Conservation (phyloP, 2,113 vertebrate genomes). For the Garra rufa region DNA sequence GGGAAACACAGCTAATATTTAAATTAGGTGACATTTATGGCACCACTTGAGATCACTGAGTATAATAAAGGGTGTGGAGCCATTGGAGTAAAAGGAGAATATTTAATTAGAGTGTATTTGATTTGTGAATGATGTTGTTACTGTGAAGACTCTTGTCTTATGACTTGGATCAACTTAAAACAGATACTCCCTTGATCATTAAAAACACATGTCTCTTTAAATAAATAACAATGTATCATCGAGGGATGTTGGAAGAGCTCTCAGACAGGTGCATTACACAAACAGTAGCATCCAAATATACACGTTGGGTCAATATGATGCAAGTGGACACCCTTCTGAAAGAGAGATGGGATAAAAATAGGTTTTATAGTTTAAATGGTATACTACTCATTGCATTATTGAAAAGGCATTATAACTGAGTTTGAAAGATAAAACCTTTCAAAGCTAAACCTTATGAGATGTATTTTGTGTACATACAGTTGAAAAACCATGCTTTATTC, state of each 20-base stretch:
- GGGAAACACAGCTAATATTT: not conserved
- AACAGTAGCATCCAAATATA: conserved; percentile 36
- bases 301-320: not conserved
- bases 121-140: conserved; percentile 20
- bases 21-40: not conserved
- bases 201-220: conserved; percentile 23
- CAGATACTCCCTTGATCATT: conserved; percentile 25
- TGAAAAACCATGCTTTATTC: no score
- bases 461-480: no score
- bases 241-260: conserved; percentile 29
- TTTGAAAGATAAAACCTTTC: not conserved
- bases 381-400: not conserved
- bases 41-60: not conserved
- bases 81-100: not conserved
- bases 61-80: not conserved
- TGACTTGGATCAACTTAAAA: conserved; percentile 38
- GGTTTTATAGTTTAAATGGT: not conserved
- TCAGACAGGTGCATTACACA: conserved; percentile 47
- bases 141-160: conserved; percentile 2
- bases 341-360: not conserved
- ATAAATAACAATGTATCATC: conserved; percentile 40
- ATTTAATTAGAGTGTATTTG: conserved; percentile 10
- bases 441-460: not conserved
- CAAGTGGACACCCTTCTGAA: not conserved
- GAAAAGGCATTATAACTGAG: not conserved